Evolutionary conservation across 2,888 invertebrate species (phyloP), one percentile per base, ranked within the genome.

Genomic region (Cephus spinipes): DNA sequence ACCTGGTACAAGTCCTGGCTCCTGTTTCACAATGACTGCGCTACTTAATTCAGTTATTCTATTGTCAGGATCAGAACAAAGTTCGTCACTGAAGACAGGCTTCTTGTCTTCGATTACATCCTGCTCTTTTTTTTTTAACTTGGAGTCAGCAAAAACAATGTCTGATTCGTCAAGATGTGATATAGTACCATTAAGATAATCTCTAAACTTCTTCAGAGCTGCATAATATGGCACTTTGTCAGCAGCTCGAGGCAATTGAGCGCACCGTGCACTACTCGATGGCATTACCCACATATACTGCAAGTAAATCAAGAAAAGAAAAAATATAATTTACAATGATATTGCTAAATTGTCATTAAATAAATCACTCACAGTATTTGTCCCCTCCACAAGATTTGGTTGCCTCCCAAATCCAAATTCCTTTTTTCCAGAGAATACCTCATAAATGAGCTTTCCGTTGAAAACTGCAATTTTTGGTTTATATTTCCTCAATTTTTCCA

Each of bases 201-300:
- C 99, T 77, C 98, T 95, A 92, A 98, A 97, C 92, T 98, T 98
- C 92, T 98, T 98, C 73, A 99, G 94, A 76, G 98, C 98, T 80
- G 97, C 95, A 93, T 98, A 99, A 93, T 98, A 99, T 83, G 99
- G 99, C 80, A 99, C 98, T 93, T 99, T 99, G 93, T 99, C 99
- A 0, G 98, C 97, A 32, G 98, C 98, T 85, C 98, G 94, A n/a
- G 99, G 99, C 85, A 99, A 93, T 92, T 99, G 98, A 69, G 99
- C 98, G 93, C 98, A 99, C 76, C 99, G 95, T 75, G 99, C 98
- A 89, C 98, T 98, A 76, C 98, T 98, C 77, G 98, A 99, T 83
- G 99, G 99, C 98, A 99, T 98, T 90, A 99, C 99, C 97, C 98
- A 99, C 94, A 98, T 97, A 92, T 97, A 96, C 98, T 98, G 94